A percentile compares a stretch with the other conserved stretches of the same genome.
phyloP scores from a whole-genome alignment of 1,140 invertebrate genomes.

The Teleogryllus occipitalis region DNA sequence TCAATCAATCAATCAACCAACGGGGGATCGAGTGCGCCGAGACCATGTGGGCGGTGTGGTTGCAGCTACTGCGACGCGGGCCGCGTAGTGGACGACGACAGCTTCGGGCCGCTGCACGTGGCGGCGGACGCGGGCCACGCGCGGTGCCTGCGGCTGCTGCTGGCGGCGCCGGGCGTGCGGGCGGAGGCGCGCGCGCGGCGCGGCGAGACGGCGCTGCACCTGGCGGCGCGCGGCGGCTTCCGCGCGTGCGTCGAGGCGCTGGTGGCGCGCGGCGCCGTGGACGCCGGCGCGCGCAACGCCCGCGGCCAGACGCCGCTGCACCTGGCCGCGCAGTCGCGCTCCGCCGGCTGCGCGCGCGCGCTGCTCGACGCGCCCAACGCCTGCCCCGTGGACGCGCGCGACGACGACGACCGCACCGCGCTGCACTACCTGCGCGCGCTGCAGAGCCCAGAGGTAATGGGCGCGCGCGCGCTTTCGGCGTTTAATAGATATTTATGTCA shows the following conservation, averaged over 20 bases:
- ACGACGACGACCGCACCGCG: constrained; percentile 66
- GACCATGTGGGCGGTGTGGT: no score
- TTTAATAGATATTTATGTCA: no score
- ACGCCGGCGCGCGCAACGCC: constrained; percentile 58
- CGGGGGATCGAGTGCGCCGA: no score
- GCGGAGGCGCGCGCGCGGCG: no score
- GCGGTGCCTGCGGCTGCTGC: no score
- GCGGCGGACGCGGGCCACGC: no score
- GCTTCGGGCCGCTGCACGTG: no score
- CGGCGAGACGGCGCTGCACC: constrained; percentile 59
- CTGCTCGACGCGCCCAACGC: constrained; percentile 55
- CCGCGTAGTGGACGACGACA: no score
- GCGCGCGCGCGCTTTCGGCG: no score
- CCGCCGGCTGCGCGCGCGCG: constrained; percentile 65
- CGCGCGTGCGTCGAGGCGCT: constrained; percentile 67
- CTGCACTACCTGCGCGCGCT: constrained; percentile 68
- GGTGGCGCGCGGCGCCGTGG: constrained; percentile 60
- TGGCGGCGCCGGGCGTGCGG: no score
- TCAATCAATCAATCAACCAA: no score
- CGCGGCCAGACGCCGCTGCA: constrained; percentile 72
- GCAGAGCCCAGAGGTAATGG: constrained; percentile 48
- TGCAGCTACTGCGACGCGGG: no score
- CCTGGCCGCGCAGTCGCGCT: constrained; percentile 62
- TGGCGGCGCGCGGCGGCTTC: constrained; percentile 69
- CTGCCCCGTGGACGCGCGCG: constrained; percentile 62